Percentiles rank a stretch among this genome's conserved stretches.
phyloP scores from a whole-genome alignment of 2,113 vertebrate species.

The Trematomus loennbergii region DNA sequence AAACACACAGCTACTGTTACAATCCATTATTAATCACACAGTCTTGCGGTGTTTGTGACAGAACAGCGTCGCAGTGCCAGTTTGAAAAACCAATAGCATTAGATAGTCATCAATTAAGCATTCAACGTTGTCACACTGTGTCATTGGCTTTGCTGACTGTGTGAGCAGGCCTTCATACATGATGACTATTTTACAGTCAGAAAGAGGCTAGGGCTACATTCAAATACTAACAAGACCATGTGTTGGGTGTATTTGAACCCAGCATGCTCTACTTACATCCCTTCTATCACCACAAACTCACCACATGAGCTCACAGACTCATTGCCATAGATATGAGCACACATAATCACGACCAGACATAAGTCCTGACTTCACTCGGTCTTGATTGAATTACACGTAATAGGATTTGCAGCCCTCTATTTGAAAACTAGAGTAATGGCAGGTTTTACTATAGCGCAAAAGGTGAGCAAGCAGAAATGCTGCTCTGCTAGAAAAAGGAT shows the following conservation, averaged over 20 bases:
- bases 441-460: slow-evolving; percentile 18
- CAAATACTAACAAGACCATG: slow-evolving; percentile 10
- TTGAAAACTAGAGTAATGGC: slow-evolving; percentile 33
- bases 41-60: slow-evolving; percentile 1
- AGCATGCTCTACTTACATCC: slow-evolving; percentile 26
- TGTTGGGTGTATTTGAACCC: slow-evolving; percentile 6
- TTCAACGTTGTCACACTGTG: slow-evolving; percentile 32
- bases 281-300: slow-evolving; percentile 1
- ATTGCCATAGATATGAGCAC: slow-evolving; percentile 22
- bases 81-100: slow-evolving; percentile 33
- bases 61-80: slow-evolving; percentile 17
- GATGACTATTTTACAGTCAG: slow-evolving; percentile 5
- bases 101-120: slow-evolving; percentile 47
- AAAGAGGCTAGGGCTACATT: slow-evolving; percentile 15
- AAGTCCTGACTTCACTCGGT: slow-evolving; percentile 6
- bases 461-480: slow-evolving; percentile 45
- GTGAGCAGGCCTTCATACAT: slow-evolving; percentile 31
- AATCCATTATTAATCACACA: slow-evolving; percentile 44
- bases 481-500: slow-evolving; percentile 34
- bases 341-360: not conserved
- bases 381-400: slow-evolving; percentile 45
- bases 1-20: slow-evolving; percentile 49
- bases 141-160: slow-evolving; percentile 25
- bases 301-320: slow-evolving; percentile 16
- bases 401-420: slow-evolving; percentile 44